Conservation (phyloP, 1,140 invertebrate genomes). For the Maniola jurtina region DNA sequence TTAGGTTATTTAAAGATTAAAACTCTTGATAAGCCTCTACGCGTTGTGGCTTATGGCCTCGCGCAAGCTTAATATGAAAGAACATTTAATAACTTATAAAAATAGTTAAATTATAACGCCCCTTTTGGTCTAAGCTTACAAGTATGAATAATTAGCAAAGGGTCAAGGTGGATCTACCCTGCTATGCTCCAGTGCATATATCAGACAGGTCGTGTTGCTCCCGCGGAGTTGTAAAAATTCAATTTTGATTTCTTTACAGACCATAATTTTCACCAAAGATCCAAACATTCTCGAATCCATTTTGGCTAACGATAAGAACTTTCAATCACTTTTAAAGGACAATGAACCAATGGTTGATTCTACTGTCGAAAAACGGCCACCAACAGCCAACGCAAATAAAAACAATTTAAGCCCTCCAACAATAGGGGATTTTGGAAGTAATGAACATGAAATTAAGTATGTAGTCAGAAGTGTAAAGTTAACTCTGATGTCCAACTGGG, state of each 20-base stretch:
- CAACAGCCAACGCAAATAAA: slow-evolving; percentile 75
- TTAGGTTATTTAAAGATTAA: too few relatives aligned
- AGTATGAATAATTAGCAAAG: too few relatives aligned
- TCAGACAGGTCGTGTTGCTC: too few relatives aligned
- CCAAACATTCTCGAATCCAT: slow-evolving; percentile 87
- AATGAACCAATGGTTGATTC: slow-evolving; percentile 49
- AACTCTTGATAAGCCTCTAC: too few relatives aligned
- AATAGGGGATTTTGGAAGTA: slow-evolving; percentile 32
- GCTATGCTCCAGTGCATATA: too few relatives aligned
- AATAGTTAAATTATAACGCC: too few relatives aligned
- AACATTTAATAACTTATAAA: too few relatives aligned
- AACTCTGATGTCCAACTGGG: slow-evolving; percentile 81
- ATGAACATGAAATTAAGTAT: slow-evolving; percentile 59
- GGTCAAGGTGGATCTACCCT: too few relatives aligned
- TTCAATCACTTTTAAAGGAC: slow-evolving; percentile 77
- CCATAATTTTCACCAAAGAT: slow-evolving; percentile 89
- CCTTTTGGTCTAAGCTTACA: too few relatives aligned
- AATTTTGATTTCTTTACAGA: slow-evolving; percentile 78
- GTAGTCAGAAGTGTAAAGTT: slow-evolving; percentile 76
- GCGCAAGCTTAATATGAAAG: too few relatives aligned
- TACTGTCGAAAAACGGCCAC: slow-evolving; percentile 77
- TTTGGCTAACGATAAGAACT: slow-evolving; percentile 84
- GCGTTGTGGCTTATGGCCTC: too few relatives aligned
- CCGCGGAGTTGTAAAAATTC: background rate
- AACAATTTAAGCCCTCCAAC: slow-evolving; percentile 44